phyloP scores from a whole-genome alignment of 1,140 invertebrate genomes.

The Ephestia elutella region DNA sequence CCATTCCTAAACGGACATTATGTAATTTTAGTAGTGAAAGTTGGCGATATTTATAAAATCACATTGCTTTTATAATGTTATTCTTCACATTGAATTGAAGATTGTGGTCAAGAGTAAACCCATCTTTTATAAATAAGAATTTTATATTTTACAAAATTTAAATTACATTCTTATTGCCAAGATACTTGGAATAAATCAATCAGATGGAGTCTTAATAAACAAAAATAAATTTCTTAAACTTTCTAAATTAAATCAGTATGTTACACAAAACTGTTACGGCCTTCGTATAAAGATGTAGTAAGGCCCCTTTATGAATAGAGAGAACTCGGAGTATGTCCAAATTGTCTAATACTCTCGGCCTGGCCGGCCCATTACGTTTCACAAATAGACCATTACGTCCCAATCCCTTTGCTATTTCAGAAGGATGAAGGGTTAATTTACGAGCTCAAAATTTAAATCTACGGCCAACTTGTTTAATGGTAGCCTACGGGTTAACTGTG shows the following conservation, averaged over 20 bases:
- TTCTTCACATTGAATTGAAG: too few species aligned
- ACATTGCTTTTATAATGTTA: too few species aligned
- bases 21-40: too few species aligned
- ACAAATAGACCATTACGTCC: slow-evolving; percentile 73
- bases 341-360: slow-evolving; percentile 67
- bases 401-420: slow-evolving; percentile 73
- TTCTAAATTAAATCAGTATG: background rate
- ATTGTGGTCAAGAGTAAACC: too few species aligned
- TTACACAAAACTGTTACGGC: slow-evolving; percentile 9
- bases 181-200: background rate
- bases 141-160: too few species aligned
- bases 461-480: slow-evolving; percentile 67
- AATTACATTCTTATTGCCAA: background rate
- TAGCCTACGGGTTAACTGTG: slow-evolving; percentile 63
- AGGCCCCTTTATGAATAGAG: slow-evolving; percentile 42
- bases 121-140: too few species aligned
- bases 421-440: slow-evolving; percentile 74
- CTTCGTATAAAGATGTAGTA: slow-evolving; percentile 27
- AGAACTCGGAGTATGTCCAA: slow-evolving; percentile 64
- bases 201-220: too few species aligned
- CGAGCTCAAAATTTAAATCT: slow-evolving; percentile 74
- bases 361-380: slow-evolving; percentile 66
- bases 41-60: too few species aligned
- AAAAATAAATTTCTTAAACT: background rate
- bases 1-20: too few species aligned